Evolutionary conservation across 2,888 invertebrate species (phyloP), one percentile per base, ranked within the genome.

Genomic region (Beris morrisii): DNA sequence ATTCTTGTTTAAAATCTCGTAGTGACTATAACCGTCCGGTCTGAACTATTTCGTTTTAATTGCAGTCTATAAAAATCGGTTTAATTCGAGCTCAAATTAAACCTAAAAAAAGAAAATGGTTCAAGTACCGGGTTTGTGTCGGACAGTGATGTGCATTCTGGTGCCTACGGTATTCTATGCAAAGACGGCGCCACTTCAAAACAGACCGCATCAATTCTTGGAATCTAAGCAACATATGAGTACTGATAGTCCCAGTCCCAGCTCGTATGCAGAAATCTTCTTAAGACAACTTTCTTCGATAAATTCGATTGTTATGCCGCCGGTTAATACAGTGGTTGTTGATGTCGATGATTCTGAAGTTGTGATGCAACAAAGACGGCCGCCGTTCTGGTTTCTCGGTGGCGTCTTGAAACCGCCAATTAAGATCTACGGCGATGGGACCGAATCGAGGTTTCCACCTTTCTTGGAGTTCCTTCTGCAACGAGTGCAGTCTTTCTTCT

Each of bases 401-500:
- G 30, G 46, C 31, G 12, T 43, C 12, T 3, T n/a, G 1, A 15
- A 45, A 52, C 48, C 48, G 45, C 54, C 64, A 64, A 48, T 67
- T 57, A 78, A 75, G 72, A 77, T 80, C 56, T 80, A 78, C 69
- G 80, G 80, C 22, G 78, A 77, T 4, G 79, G 80, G 4, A 75
- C 73, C 31, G 80, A 80, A 70, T 84, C 84, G 1, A 82, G 86
- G 74, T 87, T 90, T 75, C 89, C 90, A 5, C 87, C 88, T 1
- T 78, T 89, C 57, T 76, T 90, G 69, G 90, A 90, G 74, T 85
- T 85, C 71, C 76, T 90, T 48, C 84, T 89, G 5, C 89, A 90
- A 75, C 83, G 87, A 55, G 84, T 90, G 63, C 90, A 90, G 78
- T 84, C 86, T 0, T 83, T 87, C 72, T 87, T 87, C 80, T 90